Evolutionary conservation across 2,113 vertebrate species (phyloP).

Genomic region (Coptodon bakossiorum): DNA sequence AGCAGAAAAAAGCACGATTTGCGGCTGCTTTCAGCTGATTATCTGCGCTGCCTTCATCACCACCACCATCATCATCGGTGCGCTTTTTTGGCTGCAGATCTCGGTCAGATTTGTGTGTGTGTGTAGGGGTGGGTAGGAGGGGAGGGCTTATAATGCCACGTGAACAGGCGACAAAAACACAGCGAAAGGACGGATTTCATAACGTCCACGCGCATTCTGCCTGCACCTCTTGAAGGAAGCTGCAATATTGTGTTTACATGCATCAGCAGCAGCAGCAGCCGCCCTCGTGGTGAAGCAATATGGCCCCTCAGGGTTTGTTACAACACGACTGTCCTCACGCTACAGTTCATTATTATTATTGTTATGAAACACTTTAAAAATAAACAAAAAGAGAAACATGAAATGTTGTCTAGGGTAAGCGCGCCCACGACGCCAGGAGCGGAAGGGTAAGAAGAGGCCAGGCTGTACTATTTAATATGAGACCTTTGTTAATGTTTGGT

Average conservation of each 20-base stretch:
- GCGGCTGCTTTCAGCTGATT: not conserved
- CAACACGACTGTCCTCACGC: not conserved
- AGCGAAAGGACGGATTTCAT: constrained; percentile 24
- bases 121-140: not conserved
- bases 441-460: not conserved
- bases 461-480: not conserved
- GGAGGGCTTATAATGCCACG: constrained; percentile 24
- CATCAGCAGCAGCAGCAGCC: not conserved
- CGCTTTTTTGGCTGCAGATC: not conserved
- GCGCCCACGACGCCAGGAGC: not conserved
- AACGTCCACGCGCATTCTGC: constrained; percentile 22
- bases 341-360: not conserved
- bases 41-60: not conserved
- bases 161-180: constrained; percentile 51
- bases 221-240: not conserved
- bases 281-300: not conserved
- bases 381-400: not conserved
- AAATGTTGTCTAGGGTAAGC: not conserved
- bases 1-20: not conserved
- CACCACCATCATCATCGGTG: not conserved
- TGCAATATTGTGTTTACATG: constrained; percentile 30
- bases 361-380: not conserved
- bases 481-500: not conserved
- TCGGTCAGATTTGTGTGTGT: not conserved
- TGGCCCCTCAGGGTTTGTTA: not conserved